A percentile compares a stretch with the other conserved stretches of the same genome.
Evolutionary conservation across 2,888 invertebrate genomes (phyloP).

Genomic region (Diplazon laetatorius): DNA sequence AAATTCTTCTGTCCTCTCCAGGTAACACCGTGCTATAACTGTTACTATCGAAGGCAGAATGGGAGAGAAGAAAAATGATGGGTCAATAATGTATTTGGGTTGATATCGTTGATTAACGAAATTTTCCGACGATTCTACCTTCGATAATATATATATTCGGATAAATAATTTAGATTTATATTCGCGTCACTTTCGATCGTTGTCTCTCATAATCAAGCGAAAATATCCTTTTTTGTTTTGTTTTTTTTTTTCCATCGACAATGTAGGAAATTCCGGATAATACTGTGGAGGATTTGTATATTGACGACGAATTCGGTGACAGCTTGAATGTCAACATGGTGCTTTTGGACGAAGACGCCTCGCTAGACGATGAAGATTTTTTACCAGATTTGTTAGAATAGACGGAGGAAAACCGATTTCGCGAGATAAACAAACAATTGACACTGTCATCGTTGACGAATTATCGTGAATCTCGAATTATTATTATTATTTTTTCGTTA

Average conservation of each 20-base stretch:
- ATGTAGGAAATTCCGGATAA: constrained; percentile 70
- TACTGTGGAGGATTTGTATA: constrained; percentile 75
- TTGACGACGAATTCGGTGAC: constrained; percentile 77
- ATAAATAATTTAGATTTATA: not conserved
- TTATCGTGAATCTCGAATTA: constrained; percentile 38
- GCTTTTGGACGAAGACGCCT: constrained; percentile 70
- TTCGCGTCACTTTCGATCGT: constrained; percentile 6
- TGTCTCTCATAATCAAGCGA: constrained; percentile 11
- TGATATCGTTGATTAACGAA: not conserved
- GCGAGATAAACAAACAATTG: constrained; percentile 39
- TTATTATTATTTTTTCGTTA: constrained; percentile 23
- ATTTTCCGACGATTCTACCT: constrained; percentile 31
- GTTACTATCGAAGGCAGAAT: constrained; percentile 54
- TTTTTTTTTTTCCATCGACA: constrained; percentile 20
- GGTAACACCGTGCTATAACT: constrained; percentile 56
- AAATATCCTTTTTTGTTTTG: constrained; percentile 15
- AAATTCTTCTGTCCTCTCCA: constrained; percentile 51
- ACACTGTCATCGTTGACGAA: not conserved
- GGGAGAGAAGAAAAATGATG: constrained; percentile 49
- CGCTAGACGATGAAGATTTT: constrained; percentile 69
- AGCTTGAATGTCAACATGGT: constrained; percentile 75
- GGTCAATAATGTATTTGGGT: constrained; percentile 23
- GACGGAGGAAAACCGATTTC: constrained; percentile 22
- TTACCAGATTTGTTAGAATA: constrained; percentile 68
- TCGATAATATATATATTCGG: constrained; percentile 31